Conservation (phyloP, 2,888 invertebrate genomes). For the Dyspetes luteomarginatus region DNA sequence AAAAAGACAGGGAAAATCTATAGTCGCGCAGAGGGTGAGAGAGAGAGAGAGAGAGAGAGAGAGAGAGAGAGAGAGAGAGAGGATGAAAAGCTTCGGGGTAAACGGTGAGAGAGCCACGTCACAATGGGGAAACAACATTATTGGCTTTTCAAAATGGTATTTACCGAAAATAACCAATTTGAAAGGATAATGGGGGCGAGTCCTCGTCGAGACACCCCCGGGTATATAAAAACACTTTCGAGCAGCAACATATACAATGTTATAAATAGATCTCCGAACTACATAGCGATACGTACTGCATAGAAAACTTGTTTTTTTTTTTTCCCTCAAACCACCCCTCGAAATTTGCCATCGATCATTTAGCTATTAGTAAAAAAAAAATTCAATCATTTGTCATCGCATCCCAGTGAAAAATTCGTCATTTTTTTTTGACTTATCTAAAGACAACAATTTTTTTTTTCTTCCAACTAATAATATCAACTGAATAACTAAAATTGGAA, state of each 20-base stretch:
- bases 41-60: conserved; percentile 45
- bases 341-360: background rate
- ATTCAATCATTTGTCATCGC: background rate
- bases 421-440: background rate
- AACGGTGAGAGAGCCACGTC: conserved; percentile 35
- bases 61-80: conserved; percentile 55
- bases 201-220: conserved; percentile 72
- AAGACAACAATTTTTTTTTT: background rate
- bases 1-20: conserved; percentile 47
- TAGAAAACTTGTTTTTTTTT: background rate
- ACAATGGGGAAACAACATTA: conserved; percentile 83
- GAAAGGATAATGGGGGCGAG: conserved; percentile 78
- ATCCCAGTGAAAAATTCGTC: background rate
- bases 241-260: conserved; percentile 28
- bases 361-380: background rate
- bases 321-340: background rate
- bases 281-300: background rate
- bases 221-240: conserved; percentile 57
- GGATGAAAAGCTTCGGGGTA: background rate
- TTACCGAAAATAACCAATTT: conserved; percentile 84
- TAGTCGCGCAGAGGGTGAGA: too few species aligned
- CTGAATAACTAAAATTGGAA: too few species aligned
- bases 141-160: conserved; percentile 83
- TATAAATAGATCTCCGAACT: conserved; percentile 4
- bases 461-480: background rate